Conservation (phyloP, 2,797 vertebrate species). For the Hafferia zeledoni region DNA sequence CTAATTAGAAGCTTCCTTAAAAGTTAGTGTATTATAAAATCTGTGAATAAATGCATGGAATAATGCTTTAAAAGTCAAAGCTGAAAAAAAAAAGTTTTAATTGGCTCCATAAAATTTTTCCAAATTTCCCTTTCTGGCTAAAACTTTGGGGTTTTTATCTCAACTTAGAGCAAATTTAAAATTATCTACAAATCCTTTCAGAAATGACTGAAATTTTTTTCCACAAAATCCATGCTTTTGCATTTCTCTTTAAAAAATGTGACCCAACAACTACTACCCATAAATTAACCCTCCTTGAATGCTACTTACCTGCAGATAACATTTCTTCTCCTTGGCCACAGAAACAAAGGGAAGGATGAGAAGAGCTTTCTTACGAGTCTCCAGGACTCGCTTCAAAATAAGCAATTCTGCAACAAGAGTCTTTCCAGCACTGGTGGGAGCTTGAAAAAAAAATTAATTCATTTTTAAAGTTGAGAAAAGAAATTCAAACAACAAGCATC, state of each 20-base stretch:
- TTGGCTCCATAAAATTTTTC: background rate
- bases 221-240: background rate
- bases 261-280: background rate
- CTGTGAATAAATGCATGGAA: background rate
- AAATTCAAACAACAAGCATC: background rate
- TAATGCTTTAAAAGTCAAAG: background rate
- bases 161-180: background rate
- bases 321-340: conserved; percentile 97
- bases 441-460: conserved; percentile 11
- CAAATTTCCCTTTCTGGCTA: background rate
- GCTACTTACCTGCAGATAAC: conserved; percentile 89
- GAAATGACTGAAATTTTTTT: background rate
- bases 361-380: conserved; percentile 91
- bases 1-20: background rate
- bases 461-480: background rate
- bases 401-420: conserved; percentile 95
- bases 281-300: background rate
- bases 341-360: conserved; percentile 97
- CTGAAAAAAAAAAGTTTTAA: background rate
- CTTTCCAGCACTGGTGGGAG: conserved; percentile 97
- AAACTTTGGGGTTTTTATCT: background rate
- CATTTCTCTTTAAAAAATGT: background rate
- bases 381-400: conserved; percentile 92
- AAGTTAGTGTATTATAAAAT: background rate
- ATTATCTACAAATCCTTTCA: background rate